Base-by-base conservation (phyloP, 2,797 vertebrate genomes). In the Nothura maculosa region DNA sequence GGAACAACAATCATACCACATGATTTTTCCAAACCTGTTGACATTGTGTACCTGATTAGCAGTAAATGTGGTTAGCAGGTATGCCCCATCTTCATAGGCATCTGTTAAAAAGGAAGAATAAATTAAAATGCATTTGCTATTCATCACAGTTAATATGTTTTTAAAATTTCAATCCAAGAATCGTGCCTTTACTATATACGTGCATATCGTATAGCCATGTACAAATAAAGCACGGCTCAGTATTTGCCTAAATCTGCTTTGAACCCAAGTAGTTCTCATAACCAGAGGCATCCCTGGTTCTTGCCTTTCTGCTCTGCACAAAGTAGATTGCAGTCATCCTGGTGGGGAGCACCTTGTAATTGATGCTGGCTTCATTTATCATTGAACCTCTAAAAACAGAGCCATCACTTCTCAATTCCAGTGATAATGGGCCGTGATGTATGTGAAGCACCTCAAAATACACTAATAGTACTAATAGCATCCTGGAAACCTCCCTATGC, bases 51-150 rank as follows among this genome's bases (percentile, higher is more conserved):
- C 97, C 95, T 78, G 48, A 14, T 78, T 55, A 90, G 83, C 96
- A 82, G 16, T 94, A 81, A 98, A 97, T 9, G 92, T 81, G 54
- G 91, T 96, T 42, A 97, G 86, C 34, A 97, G 94, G 81, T 97
- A 98, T 12, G 77, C 36, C 45, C 95, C 95, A 3, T 96, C 93
- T 95, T 98, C 97, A 82, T 97, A 98, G 6, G 97, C 96, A 60
- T 97, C 97, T 98, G 64, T 42, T 87, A 48, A 6, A 70, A 78
- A 28, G 28, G 89, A 94, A 55, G 16, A 78, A 77, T 67, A 30
- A 36, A 93, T 47, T 69, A 10, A 81, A 73, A 32, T 19, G 2
- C 8, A 27, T 81, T 62, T 1, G 0, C 5, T n/a, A 0, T 28
- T 27, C 5, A 22, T 18, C 10, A 83, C 42, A 20, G 4, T 30